Conservation (phyloP, 2,113 vertebrate genomes). For the Pygoscelis adeliae region DNA sequence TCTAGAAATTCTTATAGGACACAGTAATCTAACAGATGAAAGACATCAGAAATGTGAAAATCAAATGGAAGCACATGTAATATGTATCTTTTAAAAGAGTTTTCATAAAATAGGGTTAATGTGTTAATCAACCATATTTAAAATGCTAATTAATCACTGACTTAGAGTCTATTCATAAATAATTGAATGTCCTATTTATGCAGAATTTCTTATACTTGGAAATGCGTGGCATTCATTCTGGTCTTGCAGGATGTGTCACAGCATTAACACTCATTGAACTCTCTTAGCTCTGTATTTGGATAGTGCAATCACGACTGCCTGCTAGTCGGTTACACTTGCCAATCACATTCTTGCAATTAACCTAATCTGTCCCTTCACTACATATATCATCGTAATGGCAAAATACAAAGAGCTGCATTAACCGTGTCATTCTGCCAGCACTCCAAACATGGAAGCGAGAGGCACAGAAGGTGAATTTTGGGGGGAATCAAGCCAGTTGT, state of each 20-base stretch:
- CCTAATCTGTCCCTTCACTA: not conserved
- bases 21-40: conserved; percentile 65
- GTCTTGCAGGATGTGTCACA: not conserved
- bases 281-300: not conserved
- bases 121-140: conserved; percentile 69
- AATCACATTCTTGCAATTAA: not conserved
- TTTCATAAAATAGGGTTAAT: conserved; percentile 71
- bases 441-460: not conserved
- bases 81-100: conserved; percentile 69
- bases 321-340: not conserved
- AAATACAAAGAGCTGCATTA: not conserved
- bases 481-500: not conserved
- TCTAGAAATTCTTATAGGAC: conserved; percentile 68
- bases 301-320: not conserved
- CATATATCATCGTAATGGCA: not conserved
- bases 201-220: conserved; percentile 50
- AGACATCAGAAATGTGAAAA: conserved; percentile 63
- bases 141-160: conserved; percentile 73
- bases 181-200: conserved; percentile 71
- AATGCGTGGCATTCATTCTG: not conserved
- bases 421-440: not conserved
- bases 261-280: not conserved
- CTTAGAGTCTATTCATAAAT: conserved; percentile 63
- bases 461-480: not conserved
- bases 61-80: conserved; percentile 58